Percentiles rank a stretch among this genome's conserved stretches.
phyloP scores from a whole-genome alignment of 2,888 invertebrate genomes.

The Eubasilissa splendida region DNA sequence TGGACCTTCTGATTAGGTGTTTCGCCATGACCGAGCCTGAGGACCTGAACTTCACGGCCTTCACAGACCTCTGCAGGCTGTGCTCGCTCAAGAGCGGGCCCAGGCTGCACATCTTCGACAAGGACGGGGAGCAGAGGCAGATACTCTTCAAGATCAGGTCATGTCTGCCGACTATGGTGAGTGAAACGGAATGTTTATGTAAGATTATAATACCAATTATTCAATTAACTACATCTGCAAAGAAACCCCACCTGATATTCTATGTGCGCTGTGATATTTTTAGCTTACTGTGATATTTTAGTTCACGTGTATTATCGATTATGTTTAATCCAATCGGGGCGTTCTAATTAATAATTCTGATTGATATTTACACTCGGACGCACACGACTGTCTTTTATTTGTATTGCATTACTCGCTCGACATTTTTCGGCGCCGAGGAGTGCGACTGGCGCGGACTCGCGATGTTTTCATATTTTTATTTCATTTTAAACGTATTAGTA shows the following conservation, averaged over 20 bases:
- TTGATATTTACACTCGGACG: neutral
- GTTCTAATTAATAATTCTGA: too few species aligned
- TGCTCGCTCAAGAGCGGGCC: constrained; percentile 81
- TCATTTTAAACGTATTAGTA: neutral
- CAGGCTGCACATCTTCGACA: constrained; percentile 80
- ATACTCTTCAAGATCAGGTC: constrained; percentile 80
- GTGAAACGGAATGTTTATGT: constrained; percentile 61
- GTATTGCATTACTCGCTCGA: neutral
- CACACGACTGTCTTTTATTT: neutral
- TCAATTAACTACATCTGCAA: neutral
- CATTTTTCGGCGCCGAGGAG: neutral
- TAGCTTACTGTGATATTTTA: too few species aligned
- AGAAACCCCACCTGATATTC: constrained; percentile 1
- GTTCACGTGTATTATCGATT: too few species aligned
- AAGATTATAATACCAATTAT: neutral
- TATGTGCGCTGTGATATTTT: neutral
- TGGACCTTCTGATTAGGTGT: constrained; percentile 75
- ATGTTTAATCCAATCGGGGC: too few species aligned
- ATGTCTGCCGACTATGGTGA: constrained; percentile 79
- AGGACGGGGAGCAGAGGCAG: constrained; percentile 81
- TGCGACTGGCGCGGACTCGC: too few species aligned
- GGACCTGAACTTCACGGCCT: constrained; percentile 79
- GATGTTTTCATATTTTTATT: neutral
- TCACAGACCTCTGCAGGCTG: constrained; percentile 80
- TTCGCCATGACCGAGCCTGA: constrained; percentile 77